These are phyloP conservation scores for Trididemnum nubilum DNA, from an alignment of 23 tunicate genomes.

Conservation along the genomic window DNA sequence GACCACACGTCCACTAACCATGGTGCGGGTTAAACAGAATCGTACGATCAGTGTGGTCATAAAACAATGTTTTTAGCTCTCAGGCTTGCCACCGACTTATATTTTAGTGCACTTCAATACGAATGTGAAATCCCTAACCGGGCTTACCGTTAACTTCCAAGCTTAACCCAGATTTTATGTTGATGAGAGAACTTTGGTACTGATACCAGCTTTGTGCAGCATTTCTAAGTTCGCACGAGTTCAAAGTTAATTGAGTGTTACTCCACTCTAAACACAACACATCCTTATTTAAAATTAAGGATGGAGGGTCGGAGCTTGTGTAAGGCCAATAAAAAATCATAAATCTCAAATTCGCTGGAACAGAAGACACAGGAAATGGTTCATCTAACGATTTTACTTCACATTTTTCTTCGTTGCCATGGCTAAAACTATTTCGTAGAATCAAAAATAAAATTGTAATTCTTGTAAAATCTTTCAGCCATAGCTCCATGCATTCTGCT, in stretches of 20 bases:
- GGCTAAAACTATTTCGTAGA: neutral
- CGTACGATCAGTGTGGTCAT: too few relatives aligned
- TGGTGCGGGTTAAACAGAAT: too few relatives aligned
- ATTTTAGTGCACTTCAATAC: too few relatives aligned
- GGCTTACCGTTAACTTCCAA: too few relatives aligned
- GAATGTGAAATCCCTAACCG: too few relatives aligned
- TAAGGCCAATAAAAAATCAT: constrained; percentile 6
- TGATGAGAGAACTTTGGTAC: constrained; percentile 6
- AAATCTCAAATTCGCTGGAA: neutral
- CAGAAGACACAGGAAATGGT: neutral
- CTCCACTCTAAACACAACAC: neutral
- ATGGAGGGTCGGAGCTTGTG: neutral
- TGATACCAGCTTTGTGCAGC: constrained; percentile 47
- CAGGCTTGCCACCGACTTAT: too few relatives aligned
- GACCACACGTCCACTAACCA: too few relatives aligned
- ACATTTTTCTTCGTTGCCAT: neutral
- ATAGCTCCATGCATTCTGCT: constrained; percentile 14
- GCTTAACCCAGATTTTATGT: constrained; percentile 9
- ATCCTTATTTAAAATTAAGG: neutral
- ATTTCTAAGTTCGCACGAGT: neutral
- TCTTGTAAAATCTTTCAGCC: neutral
- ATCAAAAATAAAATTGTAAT: neutral
- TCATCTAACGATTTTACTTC: neutral
- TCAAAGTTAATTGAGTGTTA: neutral
- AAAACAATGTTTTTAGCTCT: too few relatives aligned